phyloP scores from a whole-genome alignment of 2,797 vertebrate genomes.

The Anableps anableps region DNA sequence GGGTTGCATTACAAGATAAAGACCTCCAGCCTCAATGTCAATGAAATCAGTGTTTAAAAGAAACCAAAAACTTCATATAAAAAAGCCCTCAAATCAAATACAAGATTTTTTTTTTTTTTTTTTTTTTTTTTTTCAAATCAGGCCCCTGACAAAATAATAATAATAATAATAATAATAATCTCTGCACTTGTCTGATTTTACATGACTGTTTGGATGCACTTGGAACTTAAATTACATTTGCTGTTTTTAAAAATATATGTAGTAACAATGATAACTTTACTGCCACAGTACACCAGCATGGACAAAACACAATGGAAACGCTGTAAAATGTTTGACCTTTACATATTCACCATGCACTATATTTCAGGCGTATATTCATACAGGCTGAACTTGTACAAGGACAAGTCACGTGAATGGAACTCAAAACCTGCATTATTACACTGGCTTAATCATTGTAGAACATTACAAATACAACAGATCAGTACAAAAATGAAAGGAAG shows the following conservation, averaged over 20 bases:
- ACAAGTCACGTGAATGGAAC: constrained; percentile 20
- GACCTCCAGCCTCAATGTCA: constrained; percentile 27
- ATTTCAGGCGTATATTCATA: constrained; percentile 24
- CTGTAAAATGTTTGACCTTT: constrained; percentile 32
- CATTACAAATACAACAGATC: constrained; percentile 48
- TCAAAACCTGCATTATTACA: constrained; percentile 28
- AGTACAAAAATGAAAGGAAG: constrained; percentile 40
- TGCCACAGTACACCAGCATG: constrained; percentile 42
- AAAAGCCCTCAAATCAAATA: background rate
- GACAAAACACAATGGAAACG: constrained; percentile 27
- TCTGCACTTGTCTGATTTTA: background rate
- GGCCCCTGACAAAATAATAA: background rate
- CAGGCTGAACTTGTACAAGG: constrained; percentile 21
- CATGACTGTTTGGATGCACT: background rate
- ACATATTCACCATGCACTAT: constrained; percentile 66
- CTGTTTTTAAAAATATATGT: constrained; percentile 24
- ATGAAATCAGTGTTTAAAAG: constrained; percentile 21
- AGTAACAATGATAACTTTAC: constrained; percentile 30
- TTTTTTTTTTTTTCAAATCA: background rate
- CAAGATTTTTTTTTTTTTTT: background rate
- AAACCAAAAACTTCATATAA: constrained; percentile 2
- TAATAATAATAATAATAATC: too few relatives aligned
- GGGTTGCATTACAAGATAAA: constrained; percentile 5
- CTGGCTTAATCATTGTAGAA: constrained; percentile 31
- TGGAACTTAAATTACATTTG: background rate